Conservation (phyloP, 2,888 invertebrate genomes). For the Aphidoletes aphidimyza region DNA sequence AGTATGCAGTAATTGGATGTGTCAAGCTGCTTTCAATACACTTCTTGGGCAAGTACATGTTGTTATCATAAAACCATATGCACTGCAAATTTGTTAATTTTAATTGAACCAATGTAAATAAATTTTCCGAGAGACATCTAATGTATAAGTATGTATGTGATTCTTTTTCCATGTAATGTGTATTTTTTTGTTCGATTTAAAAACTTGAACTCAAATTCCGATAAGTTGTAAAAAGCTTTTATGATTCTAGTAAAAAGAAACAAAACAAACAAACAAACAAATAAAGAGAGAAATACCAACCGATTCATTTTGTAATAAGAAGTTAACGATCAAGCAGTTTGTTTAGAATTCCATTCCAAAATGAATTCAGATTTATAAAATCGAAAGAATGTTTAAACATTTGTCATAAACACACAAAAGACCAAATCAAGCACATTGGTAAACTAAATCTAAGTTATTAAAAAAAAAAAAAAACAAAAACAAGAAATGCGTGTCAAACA, state of each 20-base stretch:
- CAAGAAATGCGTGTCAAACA: no score
- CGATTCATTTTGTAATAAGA: not conserved
- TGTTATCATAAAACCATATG: constrained; percentile 44
- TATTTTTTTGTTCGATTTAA: constrained; percentile 11
- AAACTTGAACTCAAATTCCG: not conserved
- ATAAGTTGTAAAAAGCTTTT: constrained; percentile 46
- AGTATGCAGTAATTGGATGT: not conserved
- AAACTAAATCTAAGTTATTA: not conserved
- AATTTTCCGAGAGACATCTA: constrained; percentile 15
- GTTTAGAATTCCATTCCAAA: not conserved
- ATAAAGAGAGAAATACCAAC: no score
- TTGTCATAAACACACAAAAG: not conserved
- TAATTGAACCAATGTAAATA: constrained; percentile 36
- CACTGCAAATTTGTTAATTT: not conserved
- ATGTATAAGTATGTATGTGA: constrained; percentile 28
- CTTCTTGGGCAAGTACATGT: constrained; percentile 30
- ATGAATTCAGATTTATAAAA: not conserved
- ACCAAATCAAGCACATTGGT: not conserved
- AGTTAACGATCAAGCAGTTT: not conserved
- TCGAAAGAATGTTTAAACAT: no score
- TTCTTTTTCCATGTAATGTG: no score
- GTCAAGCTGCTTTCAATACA: not conserved
- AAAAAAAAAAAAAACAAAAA: not conserved
- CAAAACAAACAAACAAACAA: not conserved
- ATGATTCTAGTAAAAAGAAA: not conserved